Evolutionary conservation across 2,113 vertebrate species (phyloP).

Genomic region (Poecilia latipinna): DNA sequence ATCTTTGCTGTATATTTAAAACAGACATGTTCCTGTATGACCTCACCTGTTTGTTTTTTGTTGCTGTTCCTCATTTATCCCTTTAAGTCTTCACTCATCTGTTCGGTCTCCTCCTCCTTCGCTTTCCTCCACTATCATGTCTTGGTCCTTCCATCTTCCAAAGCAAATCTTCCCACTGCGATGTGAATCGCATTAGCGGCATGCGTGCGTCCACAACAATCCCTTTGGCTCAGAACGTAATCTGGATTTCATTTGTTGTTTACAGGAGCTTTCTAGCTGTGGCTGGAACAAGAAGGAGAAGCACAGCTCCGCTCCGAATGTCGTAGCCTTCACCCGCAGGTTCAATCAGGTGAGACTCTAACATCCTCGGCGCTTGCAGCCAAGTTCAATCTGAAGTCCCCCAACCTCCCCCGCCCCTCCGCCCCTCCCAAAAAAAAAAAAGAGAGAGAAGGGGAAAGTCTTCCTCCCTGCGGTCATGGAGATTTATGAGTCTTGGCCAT

Average conservation of each 20-base stretch:
- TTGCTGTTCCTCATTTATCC: slow-evolving; percentile 13
- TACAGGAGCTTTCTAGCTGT: slow-evolving; percentile 96
- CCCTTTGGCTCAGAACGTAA: background rate
- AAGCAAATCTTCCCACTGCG: slow-evolving; percentile 5
- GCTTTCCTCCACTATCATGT: background rate
- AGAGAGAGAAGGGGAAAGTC: background rate
- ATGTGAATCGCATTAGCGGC: slow-evolving; percentile 30
- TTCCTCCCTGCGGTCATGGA: background rate
- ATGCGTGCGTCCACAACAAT: background rate
- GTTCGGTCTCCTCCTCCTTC: slow-evolving; percentile 1
- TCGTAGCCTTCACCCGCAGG: slow-evolving; percentile 97
- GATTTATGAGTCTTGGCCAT: slow-evolving; percentile 46
- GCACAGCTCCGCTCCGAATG: slow-evolving; percentile 95
- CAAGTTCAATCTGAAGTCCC: background rate
- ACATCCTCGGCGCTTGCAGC: background rate
- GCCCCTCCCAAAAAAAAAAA: too few relatives aligned
- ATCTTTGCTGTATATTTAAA: background rate
- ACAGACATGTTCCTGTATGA: background rate
- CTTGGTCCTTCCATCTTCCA: slow-evolving; percentile 9
- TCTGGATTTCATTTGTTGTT: slow-evolving; percentile 31
- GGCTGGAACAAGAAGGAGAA: slow-evolving; percentile 99
- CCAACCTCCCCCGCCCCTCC: too few relatives aligned
- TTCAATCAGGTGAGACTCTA: slow-evolving; percentile 93
- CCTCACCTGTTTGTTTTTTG: slow-evolving; percentile 5
- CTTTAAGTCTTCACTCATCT: background rate